Conservation (phyloP, 2,797 vertebrate species). For the Sphenopsis melanotis region DNA sequence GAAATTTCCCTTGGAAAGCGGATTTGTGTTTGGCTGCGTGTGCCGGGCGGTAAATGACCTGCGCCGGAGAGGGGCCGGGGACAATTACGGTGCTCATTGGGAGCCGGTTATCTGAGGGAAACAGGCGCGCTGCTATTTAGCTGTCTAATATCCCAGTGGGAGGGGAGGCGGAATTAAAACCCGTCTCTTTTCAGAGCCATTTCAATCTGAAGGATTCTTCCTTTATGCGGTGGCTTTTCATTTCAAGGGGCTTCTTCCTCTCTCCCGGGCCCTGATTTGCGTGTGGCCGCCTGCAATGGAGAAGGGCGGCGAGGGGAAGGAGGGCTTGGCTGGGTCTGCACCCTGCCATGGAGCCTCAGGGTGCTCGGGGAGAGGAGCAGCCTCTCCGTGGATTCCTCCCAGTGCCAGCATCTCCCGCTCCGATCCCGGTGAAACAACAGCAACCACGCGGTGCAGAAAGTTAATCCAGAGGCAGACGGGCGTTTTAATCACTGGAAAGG, state of each 20-base stretch:
- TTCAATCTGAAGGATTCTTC: constrained; percentile 28
- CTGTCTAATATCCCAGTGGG: constrained; percentile 70
- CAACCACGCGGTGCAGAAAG: not conserved
- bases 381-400: accelerated
- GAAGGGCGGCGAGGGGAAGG: not conserved
- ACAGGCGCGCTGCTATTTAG: constrained; percentile 73
- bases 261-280: not conserved
- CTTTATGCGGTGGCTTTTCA: not conserved
- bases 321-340: not conserved
- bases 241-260: constrained; percentile 45
- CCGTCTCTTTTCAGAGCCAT: constrained; percentile 18
- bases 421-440: not conserved
- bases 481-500: constrained; percentile 42
- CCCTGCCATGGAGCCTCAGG: not conserved
- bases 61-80: constrained; percentile 69
- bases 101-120: constrained; percentile 78
- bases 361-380: accelerated
- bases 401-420: not conserved
- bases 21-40: constrained; percentile 75
- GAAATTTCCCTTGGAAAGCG: constrained; percentile 76
- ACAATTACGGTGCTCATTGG: constrained; percentile 75
- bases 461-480: constrained; percentile 17
- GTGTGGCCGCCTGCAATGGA: not conserved
- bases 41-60: constrained; percentile 73
- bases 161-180: constrained; percentile 62